Evolutionary conservation across 1,140 invertebrate genomes (phyloP), one percentile per base, ranked within the genome.

Genomic region (Lutraria rhynchaena): DNA sequence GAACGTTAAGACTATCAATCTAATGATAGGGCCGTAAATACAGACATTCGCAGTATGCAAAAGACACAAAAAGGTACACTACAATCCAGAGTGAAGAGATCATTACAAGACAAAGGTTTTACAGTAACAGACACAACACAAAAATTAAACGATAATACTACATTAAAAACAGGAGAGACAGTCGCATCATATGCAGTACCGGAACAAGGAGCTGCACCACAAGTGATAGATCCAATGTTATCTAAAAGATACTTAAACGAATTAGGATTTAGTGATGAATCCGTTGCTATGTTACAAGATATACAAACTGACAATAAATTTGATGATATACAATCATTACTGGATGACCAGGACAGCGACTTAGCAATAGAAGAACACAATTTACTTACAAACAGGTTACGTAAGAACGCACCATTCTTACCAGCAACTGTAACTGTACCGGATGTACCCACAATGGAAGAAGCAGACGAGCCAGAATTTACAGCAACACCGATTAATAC

Each of bases 361-460:
- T n/a, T n/a, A n/a, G n/a, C n/a, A n/a, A 27, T 29, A 27, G 49
- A 7, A 3, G 24, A 49, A 2, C 7, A 46, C 2, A 41, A 41
- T 37, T 4, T 69, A 49, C 15, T 69, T n/a, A 24, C 49, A 27
- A 44, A 69, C 29, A 5, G 27, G 17, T 27, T 3, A 61, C 22
- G 31, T 19, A 17, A 49, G 11, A 65, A 69, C n/a, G n/a, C n/a
- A 69, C 65, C 65, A 69, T 2, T 29, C 44, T 24, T 49, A 3
- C 65, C 65, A 49, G 24, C 19, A 49, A 5, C 3, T 19, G 41
- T 51, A 49, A 69, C 22, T 24, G 2, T 31, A 29, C 24, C 5
- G 24, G n/a, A 5, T 9, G 57, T 11, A 9, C 7, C 7, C 9
- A 9, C 13, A 15, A 13, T 27, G 9, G 9, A 46, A 24, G 35